Evolutionary conservation across 1,140 invertebrate species (phyloP).

Genomic region (Euwallacea fornicatus): DNA sequence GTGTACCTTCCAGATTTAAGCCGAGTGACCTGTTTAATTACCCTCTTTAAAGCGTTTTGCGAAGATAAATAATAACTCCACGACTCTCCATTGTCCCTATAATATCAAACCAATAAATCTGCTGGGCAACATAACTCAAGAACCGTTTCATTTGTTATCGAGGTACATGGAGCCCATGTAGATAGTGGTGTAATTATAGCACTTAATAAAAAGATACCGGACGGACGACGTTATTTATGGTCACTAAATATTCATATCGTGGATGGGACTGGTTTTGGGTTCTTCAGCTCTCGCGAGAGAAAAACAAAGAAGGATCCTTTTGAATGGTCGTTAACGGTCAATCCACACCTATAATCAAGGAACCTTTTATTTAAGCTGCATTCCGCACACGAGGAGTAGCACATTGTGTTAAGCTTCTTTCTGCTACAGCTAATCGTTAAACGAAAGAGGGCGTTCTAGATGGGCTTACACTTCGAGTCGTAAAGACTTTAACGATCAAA

Average conservation of each 20-base stretch:
- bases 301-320: slow-evolving; percentile 18
- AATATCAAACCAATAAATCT: slow-evolving; percentile 37
- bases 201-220: slow-evolving; percentile 48
- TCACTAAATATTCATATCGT: slow-evolving; percentile 46
- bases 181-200: slow-evolving; percentile 48
- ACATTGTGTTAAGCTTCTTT: no score
- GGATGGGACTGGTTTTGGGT: neutral
- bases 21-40: no score
- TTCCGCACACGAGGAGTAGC: no score
- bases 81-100: slow-evolving; percentile 29
- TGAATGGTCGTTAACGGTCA: slow-evolving; percentile 21
- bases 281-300: slow-evolving; percentile 3
- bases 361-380: no score
- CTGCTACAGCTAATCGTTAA: no score
- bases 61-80: no score
- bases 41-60: no score
- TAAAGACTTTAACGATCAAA: no score
- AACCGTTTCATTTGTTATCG: slow-evolving; percentile 38
- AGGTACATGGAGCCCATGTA: slow-evolving; percentile 39
- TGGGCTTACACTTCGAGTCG: no score
- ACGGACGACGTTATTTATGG: slow-evolving; percentile 45
- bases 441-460: no score
- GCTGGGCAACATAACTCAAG: slow-evolving; percentile 14
- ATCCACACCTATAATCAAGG: slow-evolving; percentile 28
- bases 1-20: no score